phyloP scores from a whole-genome alignment of 2,888 invertebrate genomes.

The Sarcophaga carnaria region DNA sequence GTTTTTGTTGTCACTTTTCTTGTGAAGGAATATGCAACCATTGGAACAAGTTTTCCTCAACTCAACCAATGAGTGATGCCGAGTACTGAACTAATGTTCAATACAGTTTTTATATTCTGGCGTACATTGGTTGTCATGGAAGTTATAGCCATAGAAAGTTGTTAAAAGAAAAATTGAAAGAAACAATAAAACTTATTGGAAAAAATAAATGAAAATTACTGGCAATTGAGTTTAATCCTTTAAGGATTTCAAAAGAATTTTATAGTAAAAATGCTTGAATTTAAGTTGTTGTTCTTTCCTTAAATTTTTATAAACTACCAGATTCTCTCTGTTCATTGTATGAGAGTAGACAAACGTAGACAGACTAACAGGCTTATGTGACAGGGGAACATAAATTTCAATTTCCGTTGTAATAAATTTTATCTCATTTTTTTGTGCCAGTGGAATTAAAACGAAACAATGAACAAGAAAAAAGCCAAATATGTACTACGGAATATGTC shows the following conservation, averaged over 20 bases:
- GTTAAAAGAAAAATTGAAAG: conserved; percentile 49
- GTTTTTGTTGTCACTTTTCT: not conserved
- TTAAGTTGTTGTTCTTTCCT: no score
- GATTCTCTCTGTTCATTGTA: no score
- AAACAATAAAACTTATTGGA: conserved; percentile 44
- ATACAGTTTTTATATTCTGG: conserved; percentile 47
- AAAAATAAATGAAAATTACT: conserved; percentile 21
- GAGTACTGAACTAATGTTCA: conserved; percentile 62
- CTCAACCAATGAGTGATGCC: conserved; percentile 47
- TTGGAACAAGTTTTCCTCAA: conserved; percentile 41
- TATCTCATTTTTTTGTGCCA: conserved; percentile 33
- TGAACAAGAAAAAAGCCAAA: conserved; percentile 12
- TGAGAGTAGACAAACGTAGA: no score
- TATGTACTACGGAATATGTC: conserved; percentile 15
- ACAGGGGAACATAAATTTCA: conserved; percentile 57
- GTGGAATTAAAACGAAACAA: not conserved
- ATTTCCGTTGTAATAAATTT: conserved; percentile 59
- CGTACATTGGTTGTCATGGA: conserved; percentile 51
- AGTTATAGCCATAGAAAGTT: conserved; percentile 55
- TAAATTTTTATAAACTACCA: no score
- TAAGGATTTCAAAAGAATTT: conserved; percentile 16
- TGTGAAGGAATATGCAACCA: conserved; percentile 43
- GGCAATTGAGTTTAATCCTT: conserved; percentile 36
- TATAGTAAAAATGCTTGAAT: not conserved
- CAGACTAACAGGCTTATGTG: not conserved